phyloP scores from a whole-genome alignment of 2,888 invertebrate genomes.

The Pecten maximus region DNA sequence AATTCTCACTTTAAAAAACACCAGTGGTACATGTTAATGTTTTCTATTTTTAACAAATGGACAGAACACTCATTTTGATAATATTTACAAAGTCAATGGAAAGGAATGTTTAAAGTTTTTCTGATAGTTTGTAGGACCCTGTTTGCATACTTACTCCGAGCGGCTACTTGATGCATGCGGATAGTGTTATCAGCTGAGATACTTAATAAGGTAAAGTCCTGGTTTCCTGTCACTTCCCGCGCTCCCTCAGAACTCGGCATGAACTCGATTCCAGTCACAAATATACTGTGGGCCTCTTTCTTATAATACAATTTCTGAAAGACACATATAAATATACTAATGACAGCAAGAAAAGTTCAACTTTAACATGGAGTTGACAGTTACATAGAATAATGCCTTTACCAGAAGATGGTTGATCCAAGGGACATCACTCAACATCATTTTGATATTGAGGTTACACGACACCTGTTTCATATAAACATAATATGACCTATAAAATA shows the following conservation, averaged over 20 bases:
- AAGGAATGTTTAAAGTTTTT: too few relatives aligned
- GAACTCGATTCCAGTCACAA: constrained; percentile 98
- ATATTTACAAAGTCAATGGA: too few relatives aligned
- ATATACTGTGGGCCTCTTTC: constrained; percentile 94
- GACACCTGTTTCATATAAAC: too few relatives aligned
- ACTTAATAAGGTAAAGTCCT: constrained; percentile 93
- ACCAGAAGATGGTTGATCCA: background rate
- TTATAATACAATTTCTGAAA: constrained; percentile 91
- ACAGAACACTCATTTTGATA: too few relatives aligned
- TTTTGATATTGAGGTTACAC: too few relatives aligned
- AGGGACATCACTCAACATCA: background rate
- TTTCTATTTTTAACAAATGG: too few relatives aligned
- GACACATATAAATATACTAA: constrained; percentile 47
- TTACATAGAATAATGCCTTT: background rate
- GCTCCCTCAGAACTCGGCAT: constrained; percentile 85
- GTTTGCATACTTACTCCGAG: constrained; percentile 69
- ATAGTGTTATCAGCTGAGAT: constrained; percentile 95
- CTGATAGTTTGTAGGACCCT: too few relatives aligned
- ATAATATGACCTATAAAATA: too few relatives aligned
- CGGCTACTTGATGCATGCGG: constrained; percentile 78
- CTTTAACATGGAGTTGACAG: background rate
- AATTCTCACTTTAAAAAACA: background rate
- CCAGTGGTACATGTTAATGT: too few relatives aligned
- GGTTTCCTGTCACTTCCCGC: constrained; percentile 82
- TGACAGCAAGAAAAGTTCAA: background rate